phyloP scores from a whole-genome alignment of 2,888 invertebrate species.

The Oegoconia quadripuncta region DNA sequence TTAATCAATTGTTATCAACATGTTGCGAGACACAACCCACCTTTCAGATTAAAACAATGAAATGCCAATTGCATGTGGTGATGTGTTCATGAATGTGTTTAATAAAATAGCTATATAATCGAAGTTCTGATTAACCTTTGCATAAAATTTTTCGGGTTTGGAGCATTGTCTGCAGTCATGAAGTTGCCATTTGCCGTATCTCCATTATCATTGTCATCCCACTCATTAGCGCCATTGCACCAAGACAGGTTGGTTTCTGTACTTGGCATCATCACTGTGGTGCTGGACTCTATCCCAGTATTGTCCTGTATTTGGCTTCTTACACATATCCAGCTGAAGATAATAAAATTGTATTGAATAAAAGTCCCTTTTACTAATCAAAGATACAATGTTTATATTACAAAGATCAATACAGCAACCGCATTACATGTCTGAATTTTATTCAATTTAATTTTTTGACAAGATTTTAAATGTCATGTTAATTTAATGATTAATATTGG shows the following conservation, averaged over 20 bases:
- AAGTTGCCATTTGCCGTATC: constrained; percentile 88
- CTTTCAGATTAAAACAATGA: too few species aligned
- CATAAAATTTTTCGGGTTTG: constrained; percentile 56
- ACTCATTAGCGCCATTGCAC: constrained; percentile 88
- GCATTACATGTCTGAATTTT: too few species aligned
- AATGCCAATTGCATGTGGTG: too few species aligned
- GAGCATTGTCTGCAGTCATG: constrained; percentile 78
- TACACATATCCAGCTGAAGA: constrained; percentile 86
- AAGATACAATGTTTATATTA: background rate
- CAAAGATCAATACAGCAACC: too few species aligned
- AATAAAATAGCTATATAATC: background rate
- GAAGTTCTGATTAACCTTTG: constrained; percentile 64
- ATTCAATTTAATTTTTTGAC: too few species aligned
- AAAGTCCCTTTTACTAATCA: background rate
- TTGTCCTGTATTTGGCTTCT: constrained; percentile 85
- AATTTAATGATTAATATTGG: too few species aligned
- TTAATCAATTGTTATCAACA: too few species aligned
- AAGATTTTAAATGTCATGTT: too few species aligned
- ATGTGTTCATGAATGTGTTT: background rate
- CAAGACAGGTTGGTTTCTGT: constrained; percentile 77
- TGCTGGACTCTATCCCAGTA: constrained; percentile 36
- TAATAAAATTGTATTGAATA: constrained; percentile 1
- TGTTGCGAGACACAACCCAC: too few species aligned
- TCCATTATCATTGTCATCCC: constrained; percentile 79
- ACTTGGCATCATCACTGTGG: constrained; percentile 53